These are phyloP conservation scores for Tetrapedia diversipes DNA, from an alignment of 2,888 invertebrate genomes.

Conservation along the genomic window DNA sequence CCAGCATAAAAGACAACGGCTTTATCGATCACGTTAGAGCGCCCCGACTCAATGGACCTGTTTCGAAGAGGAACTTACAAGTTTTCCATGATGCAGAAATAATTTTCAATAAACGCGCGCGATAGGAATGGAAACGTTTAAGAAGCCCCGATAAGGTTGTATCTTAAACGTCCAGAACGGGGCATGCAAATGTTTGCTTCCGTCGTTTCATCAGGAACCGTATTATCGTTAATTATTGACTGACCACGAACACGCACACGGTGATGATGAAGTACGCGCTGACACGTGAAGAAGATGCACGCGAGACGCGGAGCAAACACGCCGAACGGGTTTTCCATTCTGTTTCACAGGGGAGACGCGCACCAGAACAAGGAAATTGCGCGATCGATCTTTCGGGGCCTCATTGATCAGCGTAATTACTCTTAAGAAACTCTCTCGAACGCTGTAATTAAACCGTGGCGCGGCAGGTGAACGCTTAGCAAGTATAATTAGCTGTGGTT, in stretches of 20 bases:
- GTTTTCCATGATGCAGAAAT: not conserved
- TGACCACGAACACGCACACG: not conserved
- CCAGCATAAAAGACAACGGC: not conserved
- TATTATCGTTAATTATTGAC: not conserved
- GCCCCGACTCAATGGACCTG: not conserved
- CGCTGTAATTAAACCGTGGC: not conserved
- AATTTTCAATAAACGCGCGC: not conserved
- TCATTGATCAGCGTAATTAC: constrained; percentile 18
- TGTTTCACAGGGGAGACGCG: not conserved
- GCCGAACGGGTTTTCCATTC: not conserved
- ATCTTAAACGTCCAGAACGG: not conserved
- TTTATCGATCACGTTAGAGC: not conserved
- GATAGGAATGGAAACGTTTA: not conserved
- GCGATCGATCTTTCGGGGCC: not conserved
- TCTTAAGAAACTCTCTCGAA: not conserved
- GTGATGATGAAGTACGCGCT: not conserved
- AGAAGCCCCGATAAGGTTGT: not conserved
- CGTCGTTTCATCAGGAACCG: not conserved
- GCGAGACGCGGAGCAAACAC: not conserved
- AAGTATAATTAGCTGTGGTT: not conserved
- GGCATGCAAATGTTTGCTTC: too few species aligned
- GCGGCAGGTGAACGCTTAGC: not conserved
- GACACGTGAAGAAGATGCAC: not conserved
- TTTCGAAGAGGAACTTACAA: not conserved
- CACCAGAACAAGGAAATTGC: not conserved